Conservation (phyloP, 2,113 vertebrate species). For the Indicator maculatus region DNA sequence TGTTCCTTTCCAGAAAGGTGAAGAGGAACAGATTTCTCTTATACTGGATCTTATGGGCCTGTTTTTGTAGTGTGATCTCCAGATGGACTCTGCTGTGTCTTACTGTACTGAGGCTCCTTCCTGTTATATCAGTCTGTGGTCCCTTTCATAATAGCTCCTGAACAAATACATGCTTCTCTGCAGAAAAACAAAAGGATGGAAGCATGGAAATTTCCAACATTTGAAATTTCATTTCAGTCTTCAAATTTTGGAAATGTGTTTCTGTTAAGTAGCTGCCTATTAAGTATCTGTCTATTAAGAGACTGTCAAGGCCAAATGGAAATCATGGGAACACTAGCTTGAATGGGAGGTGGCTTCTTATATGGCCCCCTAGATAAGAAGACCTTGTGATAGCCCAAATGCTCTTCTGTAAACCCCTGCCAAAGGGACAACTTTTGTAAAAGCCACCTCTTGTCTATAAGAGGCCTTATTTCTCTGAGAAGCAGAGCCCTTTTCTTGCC, state of each 20-base stretch:
- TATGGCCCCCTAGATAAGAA: not conserved
- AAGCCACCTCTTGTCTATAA: not conserved
- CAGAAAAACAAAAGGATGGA: not conserved
- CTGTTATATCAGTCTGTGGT: not conserved
- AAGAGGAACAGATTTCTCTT: not conserved
- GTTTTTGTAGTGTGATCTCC: not conserved
- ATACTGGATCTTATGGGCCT: not conserved
- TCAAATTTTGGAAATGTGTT: not conserved
- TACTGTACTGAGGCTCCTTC: not conserved
- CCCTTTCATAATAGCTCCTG: not conserved
- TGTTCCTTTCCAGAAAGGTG: not conserved
- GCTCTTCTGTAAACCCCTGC: not conserved
- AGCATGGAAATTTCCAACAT: not conserved
- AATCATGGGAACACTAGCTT: not conserved
- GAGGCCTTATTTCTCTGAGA: not conserved
- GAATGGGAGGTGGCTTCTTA: not conserved
- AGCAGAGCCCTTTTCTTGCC: not conserved
- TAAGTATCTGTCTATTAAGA: not conserved
- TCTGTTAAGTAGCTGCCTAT: not conserved
- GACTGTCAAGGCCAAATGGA: not conserved
- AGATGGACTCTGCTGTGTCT: not conserved
- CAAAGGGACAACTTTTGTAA: not conserved
- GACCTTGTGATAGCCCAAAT: not conserved
- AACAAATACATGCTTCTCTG: not conserved
- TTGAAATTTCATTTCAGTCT: not conserved